Conservation (phyloP, 2,113 vertebrate species). For the Scolopax mira region DNA sequence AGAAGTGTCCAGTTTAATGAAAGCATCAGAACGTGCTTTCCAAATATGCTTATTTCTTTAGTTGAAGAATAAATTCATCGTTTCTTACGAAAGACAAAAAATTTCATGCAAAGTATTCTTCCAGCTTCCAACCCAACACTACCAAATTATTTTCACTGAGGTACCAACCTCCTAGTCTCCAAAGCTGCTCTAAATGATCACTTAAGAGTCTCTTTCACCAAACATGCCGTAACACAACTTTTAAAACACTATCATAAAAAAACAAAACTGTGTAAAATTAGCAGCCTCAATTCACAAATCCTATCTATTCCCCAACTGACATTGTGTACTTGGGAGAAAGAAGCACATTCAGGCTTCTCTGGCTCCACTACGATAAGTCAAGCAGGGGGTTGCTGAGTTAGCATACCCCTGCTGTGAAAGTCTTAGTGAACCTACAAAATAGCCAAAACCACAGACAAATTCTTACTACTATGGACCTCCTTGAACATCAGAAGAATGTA, state of each 20-base stretch:
- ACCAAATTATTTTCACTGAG: neutral
- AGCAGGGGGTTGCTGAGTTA: neutral
- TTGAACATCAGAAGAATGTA: neutral
- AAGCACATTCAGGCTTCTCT: neutral
- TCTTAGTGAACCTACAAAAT: neutral
- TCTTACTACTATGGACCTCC: neutral
- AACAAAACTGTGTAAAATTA: neutral
- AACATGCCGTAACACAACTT: neutral
- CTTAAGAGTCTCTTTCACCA: neutral
- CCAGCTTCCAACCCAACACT: neutral
- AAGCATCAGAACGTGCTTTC: neutral
- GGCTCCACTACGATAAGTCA: neutral
- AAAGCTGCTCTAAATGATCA: neutral
- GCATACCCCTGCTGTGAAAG: neutral
- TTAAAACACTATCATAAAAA: neutral
- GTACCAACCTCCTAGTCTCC: neutral
- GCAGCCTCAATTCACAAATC: neutral
- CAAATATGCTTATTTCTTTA: neutral
- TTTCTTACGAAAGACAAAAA: neutral
- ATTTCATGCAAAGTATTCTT: neutral
- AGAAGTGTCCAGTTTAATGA: slow-evolving; percentile 16
- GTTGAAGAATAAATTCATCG: neutral
- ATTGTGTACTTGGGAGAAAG: neutral
- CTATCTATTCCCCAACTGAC: neutral
- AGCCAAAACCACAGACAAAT: neutral